Conservation (phyloP, 1,140 invertebrate species). For the Anastrepha obliqua region DNA sequence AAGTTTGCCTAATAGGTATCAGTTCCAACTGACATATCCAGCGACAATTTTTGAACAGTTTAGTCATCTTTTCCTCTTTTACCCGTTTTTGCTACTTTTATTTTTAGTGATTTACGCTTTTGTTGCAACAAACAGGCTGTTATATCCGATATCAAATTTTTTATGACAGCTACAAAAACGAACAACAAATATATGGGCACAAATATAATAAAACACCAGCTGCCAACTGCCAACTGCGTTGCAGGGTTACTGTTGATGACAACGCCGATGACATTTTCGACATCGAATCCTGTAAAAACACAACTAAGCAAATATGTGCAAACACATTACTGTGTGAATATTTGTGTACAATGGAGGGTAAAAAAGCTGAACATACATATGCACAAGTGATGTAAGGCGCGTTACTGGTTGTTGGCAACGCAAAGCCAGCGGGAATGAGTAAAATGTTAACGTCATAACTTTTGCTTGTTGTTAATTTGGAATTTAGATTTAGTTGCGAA, state of each 20-base stretch:
- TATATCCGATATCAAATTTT: neutral
- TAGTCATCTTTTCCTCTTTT: too few species aligned
- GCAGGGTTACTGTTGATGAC: slow-evolving; percentile 17
- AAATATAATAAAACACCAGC: neutral
- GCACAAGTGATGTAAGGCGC: neutral
- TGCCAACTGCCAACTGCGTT: neutral
- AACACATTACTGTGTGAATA: slow-evolving; percentile 13
- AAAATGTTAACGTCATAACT: slow-evolving; percentile 47
- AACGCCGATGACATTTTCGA: slow-evolving; percentile 37
- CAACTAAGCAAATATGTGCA: slow-evolving; percentile 24
- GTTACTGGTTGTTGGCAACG: neutral
- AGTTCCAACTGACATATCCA: too few species aligned
- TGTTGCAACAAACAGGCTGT: neutral
- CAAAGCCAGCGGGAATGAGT: too few species aligned
- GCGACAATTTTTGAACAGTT: too few species aligned
- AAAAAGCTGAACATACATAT: neutral
- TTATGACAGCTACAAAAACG: slow-evolving; percentile 38
- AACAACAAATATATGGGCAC: neutral
- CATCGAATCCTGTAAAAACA: slow-evolving; percentile 17
- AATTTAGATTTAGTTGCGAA: slow-evolving; percentile 54
- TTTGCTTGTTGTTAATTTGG: slow-evolving; percentile 50
- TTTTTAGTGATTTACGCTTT: neutral
- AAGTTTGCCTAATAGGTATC: too few species aligned
- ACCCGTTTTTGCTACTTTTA: too few species aligned
- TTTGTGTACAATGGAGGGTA: too few species aligned